Evolutionary conservation across 2,797 vertebrate species (phyloP), one percentile per base, ranked within the genome.

Genomic region (Liparis tanakae): DNA sequence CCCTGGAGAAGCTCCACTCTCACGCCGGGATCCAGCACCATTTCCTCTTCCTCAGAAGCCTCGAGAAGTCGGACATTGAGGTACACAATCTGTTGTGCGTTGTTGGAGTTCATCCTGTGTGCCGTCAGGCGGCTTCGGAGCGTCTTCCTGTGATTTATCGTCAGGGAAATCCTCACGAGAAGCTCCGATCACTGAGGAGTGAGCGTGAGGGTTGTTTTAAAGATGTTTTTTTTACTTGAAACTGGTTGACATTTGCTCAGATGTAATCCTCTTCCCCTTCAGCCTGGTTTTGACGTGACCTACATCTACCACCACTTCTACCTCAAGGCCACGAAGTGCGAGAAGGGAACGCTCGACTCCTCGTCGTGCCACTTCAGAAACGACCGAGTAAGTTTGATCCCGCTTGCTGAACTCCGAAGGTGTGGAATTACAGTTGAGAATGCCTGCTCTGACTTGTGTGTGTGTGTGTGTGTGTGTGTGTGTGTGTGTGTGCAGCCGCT

Each of bases 301-400:
- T 93, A 82, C 84, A 74, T 94, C 70, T 93, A 89, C 73, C 94
- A 95, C 74, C 78, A 93, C 72, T 94, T 95, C 72, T 83, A 86
- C 73, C 86, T 95, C 0, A 95, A 93, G 88, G 82, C 94, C 68
- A 94, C 93, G n/a, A 87, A 51, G 1, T 95, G 94, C 61, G 72
- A 12, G 2, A 93, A 81, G 66, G 92, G 90, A 76, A 89, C 89
- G 0, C 46, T 22, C 0, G 84, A 92, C 53, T 9, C 82, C 7
- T 39, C 84, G 0, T 50, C 33, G 0, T 95, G 94, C 70, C 70
- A 37, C 3, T 93, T 93, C 84, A 92, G 93, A 70, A 91, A 92
- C 5, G 93, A 95, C 81, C 80, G 88, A 64, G 94, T 95, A n/a
- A 84, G 94, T 87, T 72, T 37, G 2, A 0, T n/a, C 18, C 34